phyloP scores from a whole-genome alignment of 2,113 vertebrate genomes.

The Cynoglossus semilaevis region DNA sequence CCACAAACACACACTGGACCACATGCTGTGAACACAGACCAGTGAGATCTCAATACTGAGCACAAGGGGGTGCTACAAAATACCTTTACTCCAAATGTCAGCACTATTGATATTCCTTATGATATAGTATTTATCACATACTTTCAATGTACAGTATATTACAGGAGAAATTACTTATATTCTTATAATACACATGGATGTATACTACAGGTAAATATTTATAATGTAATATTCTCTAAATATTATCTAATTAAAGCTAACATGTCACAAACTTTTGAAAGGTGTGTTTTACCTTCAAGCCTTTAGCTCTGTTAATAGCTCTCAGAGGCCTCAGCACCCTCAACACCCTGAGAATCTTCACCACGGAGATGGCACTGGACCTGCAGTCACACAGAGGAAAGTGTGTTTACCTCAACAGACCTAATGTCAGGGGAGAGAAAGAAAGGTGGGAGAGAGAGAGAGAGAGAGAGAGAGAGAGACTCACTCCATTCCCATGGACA shows the following conservation, averaged over 20 bases:
- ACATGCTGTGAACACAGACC: conserved; percentile 82
- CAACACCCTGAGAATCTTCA: conserved; percentile 96
- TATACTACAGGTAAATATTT: too few species aligned
- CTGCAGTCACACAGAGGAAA: conserved; percentile 64
- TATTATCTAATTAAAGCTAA: too few species aligned
- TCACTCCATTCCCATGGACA: conserved; percentile 95
- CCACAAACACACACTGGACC: conserved; percentile 96
- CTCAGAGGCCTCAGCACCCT: conserved; percentile 93
- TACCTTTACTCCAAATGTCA: too few species aligned
- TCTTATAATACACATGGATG: too few species aligned
- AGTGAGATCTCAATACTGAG: not conserved
- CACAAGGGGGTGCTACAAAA: not conserved
- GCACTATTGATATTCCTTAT: too few species aligned
- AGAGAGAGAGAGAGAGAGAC: conserved; percentile 42
- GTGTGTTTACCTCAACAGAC: not conserved
- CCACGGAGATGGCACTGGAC: conserved; percentile 95
- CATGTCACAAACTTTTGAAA: too few species aligned
- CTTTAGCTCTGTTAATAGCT: conserved; percentile 96
- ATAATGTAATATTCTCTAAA: not conserved
- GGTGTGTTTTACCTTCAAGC: conserved; percentile 83
- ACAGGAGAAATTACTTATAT: too few species aligned
- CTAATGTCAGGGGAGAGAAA: not conserved
- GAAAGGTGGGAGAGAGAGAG: accelerated
- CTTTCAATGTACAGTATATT: too few species aligned
- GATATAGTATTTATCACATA: too few species aligned